phyloP scores from a whole-genome alignment of 1,140 invertebrate genomes.

The Agrypnia vestita region DNA sequence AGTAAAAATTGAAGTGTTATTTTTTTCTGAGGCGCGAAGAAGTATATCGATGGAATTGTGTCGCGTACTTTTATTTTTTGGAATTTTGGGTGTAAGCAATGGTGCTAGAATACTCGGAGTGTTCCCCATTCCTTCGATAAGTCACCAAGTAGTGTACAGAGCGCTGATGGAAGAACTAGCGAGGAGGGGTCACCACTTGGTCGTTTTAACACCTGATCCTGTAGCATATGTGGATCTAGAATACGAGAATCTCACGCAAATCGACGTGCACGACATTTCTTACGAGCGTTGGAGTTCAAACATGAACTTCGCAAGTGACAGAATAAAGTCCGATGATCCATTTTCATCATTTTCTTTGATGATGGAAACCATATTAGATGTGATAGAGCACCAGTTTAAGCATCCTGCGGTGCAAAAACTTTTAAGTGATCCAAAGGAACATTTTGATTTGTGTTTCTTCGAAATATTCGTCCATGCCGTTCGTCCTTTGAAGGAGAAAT shows the following conservation, averaged over 20 bases:
- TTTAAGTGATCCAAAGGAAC: slow-evolving; percentile 60
- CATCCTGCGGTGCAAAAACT: slow-evolving; percentile 61
- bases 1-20: too few relatives aligned
- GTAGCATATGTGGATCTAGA: slow-evolving; percentile 59
- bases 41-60: too few relatives aligned
- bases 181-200: slow-evolving; percentile 70
- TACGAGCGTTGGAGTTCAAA: slow-evolving; percentile 59
- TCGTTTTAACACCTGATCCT: slow-evolving; percentile 67
- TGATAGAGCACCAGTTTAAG: slow-evolving; percentile 60
- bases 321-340: slow-evolving; percentile 7
- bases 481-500: slow-evolving; percentile 64
- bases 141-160: slow-evolving; percentile 74
- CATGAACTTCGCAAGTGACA: slow-evolving; percentile 26
- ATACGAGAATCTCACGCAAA: slow-evolving; percentile 65
- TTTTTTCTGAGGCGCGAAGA: too few relatives aligned
- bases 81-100: neutral
- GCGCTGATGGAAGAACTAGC: slow-evolving; percentile 68
- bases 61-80: too few relatives aligned
- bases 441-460: slow-evolving; percentile 65
- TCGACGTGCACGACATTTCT: slow-evolving; percentile 64
- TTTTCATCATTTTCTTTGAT: slow-evolving; percentile 60
- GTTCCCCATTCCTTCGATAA: slow-evolving; percentile 71
- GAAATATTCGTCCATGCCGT: slow-evolving; percentile 62
- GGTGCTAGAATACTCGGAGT: slow-evolving; percentile 71
- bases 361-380: slow-evolving; percentile 13